These are phyloP conservation scores for Cyrtorhinus lividipennis DNA, from an alignment of 1,140 invertebrate species.

Conservation along the genomic window DNA sequence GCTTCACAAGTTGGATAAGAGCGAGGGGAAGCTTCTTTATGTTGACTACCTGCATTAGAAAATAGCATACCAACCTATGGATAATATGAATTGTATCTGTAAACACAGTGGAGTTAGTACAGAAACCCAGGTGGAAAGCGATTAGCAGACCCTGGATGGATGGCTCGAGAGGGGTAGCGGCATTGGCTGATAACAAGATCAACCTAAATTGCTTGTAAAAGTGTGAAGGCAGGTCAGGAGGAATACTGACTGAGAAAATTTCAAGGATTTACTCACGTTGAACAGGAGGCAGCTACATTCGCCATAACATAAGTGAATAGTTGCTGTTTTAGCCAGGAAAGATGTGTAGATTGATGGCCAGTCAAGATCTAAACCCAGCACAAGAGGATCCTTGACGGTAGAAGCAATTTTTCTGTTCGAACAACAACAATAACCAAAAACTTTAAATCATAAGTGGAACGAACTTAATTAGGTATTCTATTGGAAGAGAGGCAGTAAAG, in stretches of 20 bases:
- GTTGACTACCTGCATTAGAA: neutral
- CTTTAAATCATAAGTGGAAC: no score
- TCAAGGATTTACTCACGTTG: neutral
- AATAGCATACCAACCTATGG: neutral
- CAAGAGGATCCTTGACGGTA: neutral
- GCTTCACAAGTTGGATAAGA: neutral
- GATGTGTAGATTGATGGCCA: neutral
- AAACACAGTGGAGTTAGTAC: neutral
- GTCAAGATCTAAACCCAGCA: constrained; percentile 1
- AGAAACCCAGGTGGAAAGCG: neutral
- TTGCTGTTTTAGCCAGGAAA: neutral
- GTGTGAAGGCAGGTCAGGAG: neutral
- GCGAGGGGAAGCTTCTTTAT: neutral
- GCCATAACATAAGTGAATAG: constrained; percentile 3
- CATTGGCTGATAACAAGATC: neutral
- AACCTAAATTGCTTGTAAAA: neutral
- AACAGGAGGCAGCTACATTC: neutral
- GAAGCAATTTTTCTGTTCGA: neutral
- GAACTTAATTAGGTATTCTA: neutral
- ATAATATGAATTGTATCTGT: neutral
- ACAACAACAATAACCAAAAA: neutral
- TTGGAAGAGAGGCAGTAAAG: neutral
- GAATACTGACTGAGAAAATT: neutral
- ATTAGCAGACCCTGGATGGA: neutral
- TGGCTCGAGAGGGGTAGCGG: neutral